phyloP scores from a whole-genome alignment of 2,113 vertebrate genomes.

The Actinemys pallida region DNA sequence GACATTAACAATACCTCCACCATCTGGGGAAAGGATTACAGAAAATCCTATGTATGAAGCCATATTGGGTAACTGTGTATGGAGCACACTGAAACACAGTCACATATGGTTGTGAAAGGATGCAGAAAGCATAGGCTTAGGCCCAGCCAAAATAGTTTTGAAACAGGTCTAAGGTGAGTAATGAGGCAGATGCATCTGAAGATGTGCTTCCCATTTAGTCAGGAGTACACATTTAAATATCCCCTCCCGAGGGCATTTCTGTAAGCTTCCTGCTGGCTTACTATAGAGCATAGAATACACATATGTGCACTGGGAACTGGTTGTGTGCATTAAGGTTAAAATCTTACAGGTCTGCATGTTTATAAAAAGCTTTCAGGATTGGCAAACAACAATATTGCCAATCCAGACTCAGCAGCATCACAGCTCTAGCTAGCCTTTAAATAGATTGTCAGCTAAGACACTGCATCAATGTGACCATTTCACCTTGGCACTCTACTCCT shows the following conservation, averaged over 20 bases:
- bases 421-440: background rate
- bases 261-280: background rate
- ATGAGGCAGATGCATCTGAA: background rate
- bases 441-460: background rate
- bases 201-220: background rate
- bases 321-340: background rate
- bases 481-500: background rate
- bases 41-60: background rate
- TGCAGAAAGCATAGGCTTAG: background rate
- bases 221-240: background rate
- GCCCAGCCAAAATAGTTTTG: background rate
- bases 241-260: background rate
- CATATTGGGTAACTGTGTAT: background rate
- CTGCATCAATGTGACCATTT: background rate
- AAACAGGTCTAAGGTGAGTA: background rate
- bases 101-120: background rate
- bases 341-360: background rate
- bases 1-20: background rate
- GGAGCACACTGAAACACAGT: background rate
- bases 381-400: background rate
- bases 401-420: background rate
- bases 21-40: background rate
- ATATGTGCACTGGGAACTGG: background rate
- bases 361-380: background rate
- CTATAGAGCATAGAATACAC: background rate